Conservation (phyloP, 2,113 vertebrate genomes). For the Eleginops maclovinus region DNA sequence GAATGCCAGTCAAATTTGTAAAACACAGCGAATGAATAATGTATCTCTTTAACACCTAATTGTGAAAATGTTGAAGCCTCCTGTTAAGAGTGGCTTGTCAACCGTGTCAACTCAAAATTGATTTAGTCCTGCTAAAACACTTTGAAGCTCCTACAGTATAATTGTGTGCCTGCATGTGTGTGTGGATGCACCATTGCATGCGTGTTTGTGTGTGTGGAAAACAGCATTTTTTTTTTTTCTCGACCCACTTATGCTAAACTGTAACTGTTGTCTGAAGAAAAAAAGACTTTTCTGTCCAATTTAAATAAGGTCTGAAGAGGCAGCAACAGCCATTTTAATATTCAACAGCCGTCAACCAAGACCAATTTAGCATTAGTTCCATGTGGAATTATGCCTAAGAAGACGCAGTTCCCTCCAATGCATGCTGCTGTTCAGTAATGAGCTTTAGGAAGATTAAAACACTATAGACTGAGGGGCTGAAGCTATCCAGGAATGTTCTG, state of each 20-base stretch:
- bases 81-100: conserved; percentile 86
- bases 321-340: conserved; percentile 85
- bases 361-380: conserved; percentile 87
- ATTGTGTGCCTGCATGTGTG: conserved; percentile 65
- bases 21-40: conserved; percentile 83
- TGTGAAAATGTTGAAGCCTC: conserved; percentile 84
- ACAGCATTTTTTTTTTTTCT: conserved; percentile 69
- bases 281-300: conserved; percentile 85
- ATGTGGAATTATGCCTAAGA: conserved; percentile 82
- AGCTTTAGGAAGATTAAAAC: conserved; percentile 84
- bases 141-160: conserved; percentile 83
- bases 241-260: conserved; percentile 86
- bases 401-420: conserved; percentile 76
- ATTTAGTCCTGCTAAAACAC: conserved; percentile 85
- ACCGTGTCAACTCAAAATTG: conserved; percentile 87
- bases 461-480: conserved; percentile 77
- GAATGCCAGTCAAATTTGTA: conserved; percentile 81
- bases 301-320: conserved; percentile 85
- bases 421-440: conserved; percentile 80
- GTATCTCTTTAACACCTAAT: conserved; percentile 86
- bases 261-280: conserved; percentile 85
- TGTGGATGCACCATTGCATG: conserved; percentile 38
- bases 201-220: conserved; percentile 66
- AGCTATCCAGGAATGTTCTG: conserved; percentile 79
- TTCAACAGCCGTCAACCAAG: conserved; percentile 85